phyloP scores from a whole-genome alignment of 1,140 invertebrate genomes.

The Parasteatoda tepidariorum region DNA sequence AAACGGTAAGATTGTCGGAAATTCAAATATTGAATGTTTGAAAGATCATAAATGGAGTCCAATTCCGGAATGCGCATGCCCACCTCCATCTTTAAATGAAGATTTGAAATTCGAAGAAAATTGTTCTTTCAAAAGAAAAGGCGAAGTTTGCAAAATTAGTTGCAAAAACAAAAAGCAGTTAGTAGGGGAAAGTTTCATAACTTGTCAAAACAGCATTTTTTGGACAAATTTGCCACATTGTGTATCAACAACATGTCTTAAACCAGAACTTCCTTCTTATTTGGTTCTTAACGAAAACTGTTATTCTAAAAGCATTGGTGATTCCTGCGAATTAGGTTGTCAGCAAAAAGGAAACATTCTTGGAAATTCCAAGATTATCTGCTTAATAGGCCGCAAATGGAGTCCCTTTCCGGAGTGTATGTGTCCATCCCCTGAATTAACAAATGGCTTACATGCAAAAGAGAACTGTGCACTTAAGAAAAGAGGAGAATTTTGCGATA shows the following conservation, averaged over 20 bases:
- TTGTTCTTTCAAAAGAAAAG: neutral
- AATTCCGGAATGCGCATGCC: neutral
- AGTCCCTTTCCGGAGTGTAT: neutral
- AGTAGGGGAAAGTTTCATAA: too few species aligned
- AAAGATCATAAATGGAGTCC: neutral
- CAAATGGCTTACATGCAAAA: neutral
- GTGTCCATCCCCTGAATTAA: neutral
- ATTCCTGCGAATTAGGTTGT: neutral
- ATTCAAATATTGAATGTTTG: neutral
- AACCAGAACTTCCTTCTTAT: too few species aligned
- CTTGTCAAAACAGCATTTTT: too few species aligned
- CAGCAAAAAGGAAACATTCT: neutral
- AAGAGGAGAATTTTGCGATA: neutral
- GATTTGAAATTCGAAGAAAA: neutral
- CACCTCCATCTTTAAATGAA: neutral
- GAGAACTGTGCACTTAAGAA: neutral
- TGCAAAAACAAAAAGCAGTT: too few species aligned
- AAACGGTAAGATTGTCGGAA: neutral
- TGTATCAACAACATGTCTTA: too few species aligned
- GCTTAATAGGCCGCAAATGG: neutral
- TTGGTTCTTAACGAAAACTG: neutral
- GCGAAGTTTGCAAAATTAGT: neutral
- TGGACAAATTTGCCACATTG: too few species aligned
- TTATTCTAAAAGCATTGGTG: neutral
- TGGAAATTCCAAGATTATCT: neutral